Evolutionary conservation across 2,113 vertebrate species (phyloP).

Genomic region (Entelurus aequoreus): DNA sequence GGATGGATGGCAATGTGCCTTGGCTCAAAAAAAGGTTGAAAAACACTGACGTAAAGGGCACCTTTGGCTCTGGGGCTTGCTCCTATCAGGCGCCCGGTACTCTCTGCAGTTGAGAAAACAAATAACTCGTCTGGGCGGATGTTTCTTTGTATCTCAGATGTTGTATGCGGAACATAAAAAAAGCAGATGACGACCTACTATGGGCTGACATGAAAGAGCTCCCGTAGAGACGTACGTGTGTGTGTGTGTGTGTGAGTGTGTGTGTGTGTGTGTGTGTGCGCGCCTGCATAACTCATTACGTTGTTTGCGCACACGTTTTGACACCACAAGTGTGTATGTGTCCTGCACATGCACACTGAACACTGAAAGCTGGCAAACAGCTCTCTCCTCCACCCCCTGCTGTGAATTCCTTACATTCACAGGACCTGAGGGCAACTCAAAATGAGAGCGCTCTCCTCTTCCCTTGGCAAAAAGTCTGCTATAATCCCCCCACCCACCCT

Average conservation of each 20-base stretch:
- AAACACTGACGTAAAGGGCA: too few relatives aligned
- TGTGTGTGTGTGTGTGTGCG: background rate
- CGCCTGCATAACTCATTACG: too few relatives aligned
- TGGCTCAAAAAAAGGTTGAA: too few relatives aligned
- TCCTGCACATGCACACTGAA: slow-evolving; percentile 36
- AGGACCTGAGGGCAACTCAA: slow-evolving; percentile 50
- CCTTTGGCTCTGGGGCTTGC: too few relatives aligned
- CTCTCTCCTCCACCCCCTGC: slow-evolving; percentile 41
- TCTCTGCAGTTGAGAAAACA: too few relatives aligned
- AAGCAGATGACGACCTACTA: slow-evolving; percentile 20
- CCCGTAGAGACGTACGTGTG: slow-evolving; percentile 9
- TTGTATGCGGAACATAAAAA: slow-evolving; percentile 20
- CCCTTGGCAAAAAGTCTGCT: slow-evolving; percentile 23
- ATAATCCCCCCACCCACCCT: slow-evolving; percentile 26
- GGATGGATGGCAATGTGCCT: too few relatives aligned
- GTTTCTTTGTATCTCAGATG: background rate
- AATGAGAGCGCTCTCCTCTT: slow-evolving; percentile 26
- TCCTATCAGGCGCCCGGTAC: too few relatives aligned
- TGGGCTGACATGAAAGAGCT: slow-evolving; percentile 21
- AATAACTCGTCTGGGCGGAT: background rate
- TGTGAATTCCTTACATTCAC: slow-evolving; percentile 65
- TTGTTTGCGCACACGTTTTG: too few relatives aligned
- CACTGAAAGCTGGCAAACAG: slow-evolving; percentile 33
- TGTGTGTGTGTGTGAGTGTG: slow-evolving; percentile 8
- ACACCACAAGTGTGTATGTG: slow-evolving; percentile 8